Percentiles rank a stretch among this genome's conserved stretches.
These are phyloP conservation scores for Achatina immaculata DNA, from an alignment of 1,140 invertebrate genomes.

Conservation along the genomic window DNA sequence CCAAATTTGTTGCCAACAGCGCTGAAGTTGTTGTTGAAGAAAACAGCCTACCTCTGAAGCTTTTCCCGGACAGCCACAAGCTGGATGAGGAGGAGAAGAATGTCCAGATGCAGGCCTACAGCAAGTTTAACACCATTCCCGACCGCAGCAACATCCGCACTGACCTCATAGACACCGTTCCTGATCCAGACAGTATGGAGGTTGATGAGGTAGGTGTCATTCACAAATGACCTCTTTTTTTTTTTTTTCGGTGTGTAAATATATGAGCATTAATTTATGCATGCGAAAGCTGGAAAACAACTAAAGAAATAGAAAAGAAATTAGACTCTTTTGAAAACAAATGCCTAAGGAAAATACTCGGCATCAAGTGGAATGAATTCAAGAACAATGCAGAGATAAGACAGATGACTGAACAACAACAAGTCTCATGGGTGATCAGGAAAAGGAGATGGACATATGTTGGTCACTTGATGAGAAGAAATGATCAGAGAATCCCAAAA, in stretches of 20 bases:
- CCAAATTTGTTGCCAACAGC: slow-evolving; percentile 12
- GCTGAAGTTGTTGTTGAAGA: slow-evolving; percentile 11
- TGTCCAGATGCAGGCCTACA: slow-evolving; percentile 61
- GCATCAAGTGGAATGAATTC: too few relatives aligned
- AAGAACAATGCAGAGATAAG: too few relatives aligned
- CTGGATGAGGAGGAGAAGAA: slow-evolving; percentile 66
- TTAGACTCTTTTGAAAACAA: too few relatives aligned
- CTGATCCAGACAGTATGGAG: slow-evolving; percentile 32
- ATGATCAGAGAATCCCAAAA: too few relatives aligned
- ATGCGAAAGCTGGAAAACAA: too few relatives aligned
- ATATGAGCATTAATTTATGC: too few relatives aligned
- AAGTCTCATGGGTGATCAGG: too few relatives aligned
- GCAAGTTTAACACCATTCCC: slow-evolving; percentile 60
- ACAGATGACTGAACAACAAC: too few relatives aligned
- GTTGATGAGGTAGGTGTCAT: slow-evolving; percentile 32
- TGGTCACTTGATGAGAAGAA: too few relatives aligned
- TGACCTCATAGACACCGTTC: slow-evolving; percentile 47
- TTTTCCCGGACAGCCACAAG: slow-evolving; percentile 14
- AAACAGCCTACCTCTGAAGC: not conserved
- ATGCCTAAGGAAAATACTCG: too few relatives aligned
- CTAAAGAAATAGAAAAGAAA: too few relatives aligned
- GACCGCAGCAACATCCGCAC: slow-evolving; percentile 51
- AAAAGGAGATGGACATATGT: too few relatives aligned
- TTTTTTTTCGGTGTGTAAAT: not conserved
- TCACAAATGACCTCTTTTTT: not conserved